phyloP scores from a whole-genome alignment of 2,888 invertebrate species.

The Diarsia dahlii region DNA sequence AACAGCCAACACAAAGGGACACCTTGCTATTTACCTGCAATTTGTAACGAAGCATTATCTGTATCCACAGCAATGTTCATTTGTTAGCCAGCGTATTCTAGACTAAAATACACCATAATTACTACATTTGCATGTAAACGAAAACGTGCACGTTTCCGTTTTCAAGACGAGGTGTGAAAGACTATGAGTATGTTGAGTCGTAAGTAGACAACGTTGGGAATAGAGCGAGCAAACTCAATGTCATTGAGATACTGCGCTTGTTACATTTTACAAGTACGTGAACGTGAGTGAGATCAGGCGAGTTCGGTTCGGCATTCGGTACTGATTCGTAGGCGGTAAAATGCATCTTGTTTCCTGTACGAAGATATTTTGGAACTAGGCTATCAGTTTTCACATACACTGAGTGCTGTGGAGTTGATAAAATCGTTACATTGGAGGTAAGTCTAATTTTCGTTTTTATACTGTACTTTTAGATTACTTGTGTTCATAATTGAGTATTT shows the following conservation, averaged over 20 bases:
- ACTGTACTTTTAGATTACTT: not conserved
- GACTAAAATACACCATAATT: slow-evolving; percentile 35
- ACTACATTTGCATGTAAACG: slow-evolving; percentile 40
- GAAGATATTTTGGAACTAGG: slow-evolving; percentile 42
- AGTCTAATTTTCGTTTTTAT: slow-evolving; percentile 13
- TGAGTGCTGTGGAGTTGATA: slow-evolving; percentile 41
- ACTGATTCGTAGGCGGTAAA: slow-evolving; percentile 37
- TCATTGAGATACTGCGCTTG: slow-evolving; percentile 42
- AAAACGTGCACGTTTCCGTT: slow-evolving; percentile 39
- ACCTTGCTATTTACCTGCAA: not conserved
- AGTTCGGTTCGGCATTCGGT: slow-evolving; percentile 21
- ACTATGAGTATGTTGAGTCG: slow-evolving; percentile 16
- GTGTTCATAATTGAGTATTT: not conserved
- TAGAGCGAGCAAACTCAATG: slow-evolving; percentile 53
- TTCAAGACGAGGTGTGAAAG: slow-evolving; percentile 28
- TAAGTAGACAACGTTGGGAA: slow-evolving; percentile 28
- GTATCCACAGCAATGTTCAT: slow-evolving; percentile 19
- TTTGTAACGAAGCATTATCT: slow-evolving; percentile 1
- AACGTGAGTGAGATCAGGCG: slow-evolving; percentile 7
- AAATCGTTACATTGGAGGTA: slow-evolving; percentile 37
- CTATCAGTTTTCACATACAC: slow-evolving; percentile 38
- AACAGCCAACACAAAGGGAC: not conserved
- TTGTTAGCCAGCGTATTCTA: slow-evolving; percentile 15
- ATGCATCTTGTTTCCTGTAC: slow-evolving; percentile 30
- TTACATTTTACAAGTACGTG: slow-evolving; percentile 30